Conservation (phyloP, 2,888 invertebrate species). For the Dascillus cervinus region DNA sequence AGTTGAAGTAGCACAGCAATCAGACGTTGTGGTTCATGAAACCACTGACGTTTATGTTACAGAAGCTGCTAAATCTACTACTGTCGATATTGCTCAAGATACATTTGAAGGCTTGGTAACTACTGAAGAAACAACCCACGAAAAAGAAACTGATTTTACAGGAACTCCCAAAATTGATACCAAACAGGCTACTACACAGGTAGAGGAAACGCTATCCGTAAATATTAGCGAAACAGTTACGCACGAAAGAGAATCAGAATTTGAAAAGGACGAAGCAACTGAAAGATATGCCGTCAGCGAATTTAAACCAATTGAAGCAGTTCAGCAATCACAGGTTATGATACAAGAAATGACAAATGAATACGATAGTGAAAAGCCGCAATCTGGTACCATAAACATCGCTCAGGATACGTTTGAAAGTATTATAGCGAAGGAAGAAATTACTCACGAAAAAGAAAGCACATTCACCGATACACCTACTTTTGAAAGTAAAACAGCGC, state of each 20-base stretch:
- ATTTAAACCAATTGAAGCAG: no score
- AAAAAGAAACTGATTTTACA: conserved; percentile 36
- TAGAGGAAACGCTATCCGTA: conserved; percentile 44
- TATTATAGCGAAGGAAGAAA: conserved; percentile 38
- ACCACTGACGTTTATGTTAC: no score
- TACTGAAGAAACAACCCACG: conserved; percentile 32
- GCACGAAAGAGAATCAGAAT: conserved; percentile 44
- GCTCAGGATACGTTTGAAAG: no score
- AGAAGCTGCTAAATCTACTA: no score
- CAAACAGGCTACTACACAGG: conserved; percentile 40
- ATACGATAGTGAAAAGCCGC: no score
- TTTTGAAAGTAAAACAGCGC: no score
- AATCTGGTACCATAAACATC: no score
- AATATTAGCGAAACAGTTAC: conserved; percentile 43
- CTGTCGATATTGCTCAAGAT: no score
- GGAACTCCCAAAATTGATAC: conserved; percentile 40
- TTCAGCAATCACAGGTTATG: no score
- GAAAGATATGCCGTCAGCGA: no score
- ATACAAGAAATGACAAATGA: no score
- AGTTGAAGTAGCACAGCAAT: conserved; percentile 6
- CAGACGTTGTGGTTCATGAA: conserved; percentile 6
- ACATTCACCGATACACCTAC: conserved; percentile 37
- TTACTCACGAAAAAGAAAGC: conserved; percentile 38
- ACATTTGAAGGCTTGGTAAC: conserved; percentile 33
- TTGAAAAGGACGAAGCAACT: no score